Percentiles rank a stretch among this genome's conserved stretches.
phyloP scores from a whole-genome alignment of 2,113 vertebrate genomes.

The Dasyprocta punctata region DNA sequence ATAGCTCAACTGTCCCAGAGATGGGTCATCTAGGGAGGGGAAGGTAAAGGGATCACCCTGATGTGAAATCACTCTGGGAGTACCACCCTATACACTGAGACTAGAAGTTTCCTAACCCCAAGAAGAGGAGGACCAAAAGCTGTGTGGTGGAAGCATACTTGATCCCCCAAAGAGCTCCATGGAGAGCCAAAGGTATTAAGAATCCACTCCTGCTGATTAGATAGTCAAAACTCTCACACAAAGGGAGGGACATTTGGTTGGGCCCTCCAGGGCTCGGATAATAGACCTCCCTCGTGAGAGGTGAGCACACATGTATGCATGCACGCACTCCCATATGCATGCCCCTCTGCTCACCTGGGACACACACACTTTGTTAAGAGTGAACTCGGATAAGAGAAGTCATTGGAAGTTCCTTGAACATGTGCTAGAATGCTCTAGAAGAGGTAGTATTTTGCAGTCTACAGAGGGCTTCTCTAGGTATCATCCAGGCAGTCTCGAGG shows the following conservation, averaged over 20 bases:
- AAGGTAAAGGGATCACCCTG: rapidly evolving
- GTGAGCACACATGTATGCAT: rapidly evolving
- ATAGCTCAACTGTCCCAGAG: neutral
- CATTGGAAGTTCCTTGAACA: neutral
- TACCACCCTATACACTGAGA: neutral
- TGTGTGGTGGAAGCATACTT: neutral
- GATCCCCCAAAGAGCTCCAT: neutral
- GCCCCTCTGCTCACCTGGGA: neutral
- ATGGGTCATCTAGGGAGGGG: neutral
- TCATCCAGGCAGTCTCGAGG: neutral
- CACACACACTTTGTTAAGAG: too few species aligned
- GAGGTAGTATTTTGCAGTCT: neutral
- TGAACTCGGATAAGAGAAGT: neutral
- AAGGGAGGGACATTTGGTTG: neutral
- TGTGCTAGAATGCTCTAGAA: rapidly evolving
- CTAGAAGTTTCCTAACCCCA: neutral
- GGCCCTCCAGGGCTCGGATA: neutral
- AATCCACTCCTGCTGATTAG: neutral
- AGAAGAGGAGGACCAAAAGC: neutral
- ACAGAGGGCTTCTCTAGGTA: neutral
- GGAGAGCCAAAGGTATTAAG: neutral
- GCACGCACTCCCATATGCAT: neutral
- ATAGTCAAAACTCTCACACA: neutral
- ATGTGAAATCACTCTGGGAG: neutral
- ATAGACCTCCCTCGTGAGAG: neutral